Evolutionary conservation across 2,888 invertebrate genomes (phyloP).

Genomic region (Artemia sinica): DNA sequence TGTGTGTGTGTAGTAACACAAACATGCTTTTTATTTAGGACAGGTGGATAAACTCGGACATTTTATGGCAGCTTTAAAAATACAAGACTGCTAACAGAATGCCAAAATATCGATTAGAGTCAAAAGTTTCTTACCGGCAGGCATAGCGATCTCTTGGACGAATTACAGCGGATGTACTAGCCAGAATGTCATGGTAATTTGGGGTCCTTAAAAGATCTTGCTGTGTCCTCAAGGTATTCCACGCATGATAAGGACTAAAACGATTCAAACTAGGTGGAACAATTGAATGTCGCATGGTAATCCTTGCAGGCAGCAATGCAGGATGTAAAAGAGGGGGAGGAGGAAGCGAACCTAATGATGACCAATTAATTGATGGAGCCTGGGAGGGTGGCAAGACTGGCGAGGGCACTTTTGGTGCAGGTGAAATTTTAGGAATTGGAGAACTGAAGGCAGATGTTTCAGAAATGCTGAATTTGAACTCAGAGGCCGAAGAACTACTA

Average conservation of each 20-base stretch:
- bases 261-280: neutral
- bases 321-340: neutral
- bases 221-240: constrained; percentile 1
- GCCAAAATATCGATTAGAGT: too few relatives aligned
- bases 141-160: constrained; percentile 10
- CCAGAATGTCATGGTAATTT: constrained; percentile 2
- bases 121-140: neutral
- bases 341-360: neutral
- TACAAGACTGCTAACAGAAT: too few relatives aligned
- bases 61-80: too few relatives aligned
- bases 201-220: neutral
- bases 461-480: neutral
- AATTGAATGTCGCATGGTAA: neutral
- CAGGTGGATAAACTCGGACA: too few relatives aligned
- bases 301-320: neutral
- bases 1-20: too few relatives aligned
- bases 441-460: constrained; percentile 9
- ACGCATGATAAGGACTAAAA: neutral
- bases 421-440: neutral
- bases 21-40: too few relatives aligned
- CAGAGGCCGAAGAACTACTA: constrained; percentile 3
- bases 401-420: neutral
- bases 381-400: neutral
- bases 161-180: neutral
- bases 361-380: neutral